These are phyloP conservation scores for Philereme vetulata DNA, from an alignment of 2,888 invertebrate genomes.

Conservation along the genomic window DNA sequence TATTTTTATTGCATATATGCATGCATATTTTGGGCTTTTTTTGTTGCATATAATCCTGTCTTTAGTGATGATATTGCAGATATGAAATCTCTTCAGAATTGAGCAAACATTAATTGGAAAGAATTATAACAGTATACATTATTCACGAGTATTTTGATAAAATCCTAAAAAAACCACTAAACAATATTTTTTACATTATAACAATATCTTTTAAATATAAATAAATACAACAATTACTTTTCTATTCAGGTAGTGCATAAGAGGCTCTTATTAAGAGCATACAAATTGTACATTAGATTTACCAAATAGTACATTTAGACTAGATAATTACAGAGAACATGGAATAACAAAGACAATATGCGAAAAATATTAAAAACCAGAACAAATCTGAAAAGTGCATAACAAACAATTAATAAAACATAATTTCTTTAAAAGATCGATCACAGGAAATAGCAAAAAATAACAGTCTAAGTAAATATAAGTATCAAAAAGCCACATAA, in stretches of 20 bases:
- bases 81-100: constrained; percentile 9
- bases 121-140: not conserved
- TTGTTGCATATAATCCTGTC: too few species aligned
- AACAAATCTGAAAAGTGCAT: constrained; percentile 13
- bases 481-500: constrained; percentile 10
- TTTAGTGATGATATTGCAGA: not conserved
- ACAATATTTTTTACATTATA: constrained; percentile 47
- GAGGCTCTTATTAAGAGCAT: constrained; percentile 23
- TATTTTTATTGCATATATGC: too few species aligned
- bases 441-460: constrained; percentile 8
- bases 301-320: constrained; percentile 37
- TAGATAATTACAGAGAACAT: constrained; percentile 18
- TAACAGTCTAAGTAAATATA: constrained; percentile 5
- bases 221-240: constrained; percentile 59
- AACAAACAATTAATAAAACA: constrained; percentile 13
- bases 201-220: constrained; percentile 56
- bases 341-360: constrained; percentile 17
- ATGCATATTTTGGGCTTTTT: too few species aligned
- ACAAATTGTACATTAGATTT: constrained; percentile 40
- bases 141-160: constrained; percentile 10
- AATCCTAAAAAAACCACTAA: constrained; percentile 41
- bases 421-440: constrained; percentile 18
- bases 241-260: constrained; percentile 42
- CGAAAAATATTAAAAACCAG: constrained; percentile 12
- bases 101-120: constrained; percentile 20